A percentile compares a stretch with the other conserved stretches of the same genome.
phyloP scores from a whole-genome alignment of 2,113 vertebrate species.

The Pimephales promelas region DNA sequence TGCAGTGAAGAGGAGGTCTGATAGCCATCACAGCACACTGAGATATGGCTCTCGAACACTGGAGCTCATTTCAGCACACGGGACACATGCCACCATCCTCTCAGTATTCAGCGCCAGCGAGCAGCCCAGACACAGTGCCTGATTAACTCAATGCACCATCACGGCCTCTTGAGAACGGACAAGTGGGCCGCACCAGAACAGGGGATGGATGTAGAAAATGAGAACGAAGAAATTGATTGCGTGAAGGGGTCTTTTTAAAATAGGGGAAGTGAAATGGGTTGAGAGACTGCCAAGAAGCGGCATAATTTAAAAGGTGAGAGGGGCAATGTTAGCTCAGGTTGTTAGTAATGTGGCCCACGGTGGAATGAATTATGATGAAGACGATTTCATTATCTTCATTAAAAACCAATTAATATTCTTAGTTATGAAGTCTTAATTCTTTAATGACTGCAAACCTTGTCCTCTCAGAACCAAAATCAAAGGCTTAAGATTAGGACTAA shows the following conservation, averaged over 20 bases:
- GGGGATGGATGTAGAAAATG: background rate
- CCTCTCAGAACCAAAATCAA: background rate
- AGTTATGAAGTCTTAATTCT: background rate
- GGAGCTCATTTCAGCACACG: background rate
- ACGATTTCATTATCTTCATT: constrained; percentile 13
- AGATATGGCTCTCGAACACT: constrained; percentile 5
- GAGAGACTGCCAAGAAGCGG: background rate
- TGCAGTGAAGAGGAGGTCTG: background rate
- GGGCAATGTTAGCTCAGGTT: background rate
- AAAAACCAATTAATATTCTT: background rate
- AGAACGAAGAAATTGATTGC: constrained; percentile 15
- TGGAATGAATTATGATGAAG: background rate
- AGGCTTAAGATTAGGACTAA: background rate
- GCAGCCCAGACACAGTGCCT: constrained; percentile 10
- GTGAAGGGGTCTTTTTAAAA: constrained; percentile 1
- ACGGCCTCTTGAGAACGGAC: constrained; percentile 14
- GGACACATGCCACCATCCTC: constrained; percentile 2
- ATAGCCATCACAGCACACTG: background rate
- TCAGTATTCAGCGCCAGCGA: constrained; percentile 30
- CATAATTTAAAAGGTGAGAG: background rate
- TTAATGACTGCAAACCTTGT: background rate
- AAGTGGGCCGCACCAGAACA: constrained; percentile 24
- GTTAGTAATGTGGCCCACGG: background rate
- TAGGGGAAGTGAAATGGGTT: background rate
- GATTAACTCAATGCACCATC: constrained; percentile 10